These are phyloP conservation scores for Parnassius smintheus DNA, from an alignment of 2,888 invertebrate species.

Conservation along the genomic window DNA sequence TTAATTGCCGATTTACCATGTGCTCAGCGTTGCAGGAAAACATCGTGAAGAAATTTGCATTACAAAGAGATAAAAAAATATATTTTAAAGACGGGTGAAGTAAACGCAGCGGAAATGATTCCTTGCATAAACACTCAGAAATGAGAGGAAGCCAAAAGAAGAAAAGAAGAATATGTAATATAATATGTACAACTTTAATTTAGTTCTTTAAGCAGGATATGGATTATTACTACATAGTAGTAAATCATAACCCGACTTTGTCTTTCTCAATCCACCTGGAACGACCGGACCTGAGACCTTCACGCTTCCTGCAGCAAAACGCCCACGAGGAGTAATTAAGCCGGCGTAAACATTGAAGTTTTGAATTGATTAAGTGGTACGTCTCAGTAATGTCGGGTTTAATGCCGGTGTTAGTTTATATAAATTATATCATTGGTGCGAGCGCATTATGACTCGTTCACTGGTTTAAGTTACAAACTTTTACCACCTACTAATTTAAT, in stretches of 20 bases:
- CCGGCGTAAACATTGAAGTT: conserved; percentile 40
- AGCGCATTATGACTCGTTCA: conserved; percentile 30
- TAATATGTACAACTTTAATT: too few species aligned
- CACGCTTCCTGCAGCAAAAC: conserved; percentile 26
- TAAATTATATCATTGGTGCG: conserved; percentile 57
- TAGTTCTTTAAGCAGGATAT: not conserved
- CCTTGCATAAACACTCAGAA: too few species aligned
- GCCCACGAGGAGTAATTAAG: conserved; percentile 40
- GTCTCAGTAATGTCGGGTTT: conserved; percentile 57
- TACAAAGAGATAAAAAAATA: too few species aligned
- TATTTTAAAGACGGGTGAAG: too few species aligned
- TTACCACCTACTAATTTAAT: not conserved
- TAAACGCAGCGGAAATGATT: too few species aligned
- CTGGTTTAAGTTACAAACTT: conserved; percentile 34
- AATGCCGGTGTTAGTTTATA: conserved; percentile 47
- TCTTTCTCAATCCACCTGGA: conserved; percentile 39
- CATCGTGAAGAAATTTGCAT: too few species aligned
- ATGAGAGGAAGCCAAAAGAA: too few species aligned
- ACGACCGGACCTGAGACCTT: conserved; percentile 32
- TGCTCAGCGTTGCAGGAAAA: too few species aligned
- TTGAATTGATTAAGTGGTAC: conserved; percentile 54
- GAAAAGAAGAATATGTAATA: too few species aligned
- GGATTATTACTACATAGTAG: conserved; percentile 8
- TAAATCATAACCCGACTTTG: conserved; percentile 10
- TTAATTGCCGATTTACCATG: too few species aligned